phyloP scores from a whole-genome alignment of 2,888 invertebrate genomes.

The Opisthograptis luteolata region DNA sequence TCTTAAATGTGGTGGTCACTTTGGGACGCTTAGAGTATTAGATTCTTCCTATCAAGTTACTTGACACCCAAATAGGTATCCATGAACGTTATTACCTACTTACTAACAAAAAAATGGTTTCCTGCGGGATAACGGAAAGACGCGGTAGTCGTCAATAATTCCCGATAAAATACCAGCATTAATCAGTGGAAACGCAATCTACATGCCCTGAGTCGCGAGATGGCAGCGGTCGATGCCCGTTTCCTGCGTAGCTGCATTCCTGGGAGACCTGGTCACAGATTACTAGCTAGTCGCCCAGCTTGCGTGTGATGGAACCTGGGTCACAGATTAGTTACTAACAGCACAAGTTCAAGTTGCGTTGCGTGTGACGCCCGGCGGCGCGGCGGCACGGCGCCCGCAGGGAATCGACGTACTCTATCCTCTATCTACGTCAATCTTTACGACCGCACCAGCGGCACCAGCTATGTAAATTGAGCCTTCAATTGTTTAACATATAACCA shows the following conservation, averaged over 20 bases:
- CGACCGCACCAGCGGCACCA: too few species aligned
- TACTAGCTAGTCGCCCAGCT: slow-evolving; percentile 12
- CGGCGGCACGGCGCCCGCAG: slow-evolving; percentile 10
- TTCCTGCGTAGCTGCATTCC: slow-evolving; percentile 75
- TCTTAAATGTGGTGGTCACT: too few species aligned
- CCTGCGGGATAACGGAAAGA: too few species aligned
- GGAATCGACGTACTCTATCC: too few species aligned
- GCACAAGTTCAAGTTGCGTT: background rate
- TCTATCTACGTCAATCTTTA: slow-evolving; percentile 20
- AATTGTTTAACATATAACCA: background rate
- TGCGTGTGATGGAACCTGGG: slow-evolving; percentile 10
- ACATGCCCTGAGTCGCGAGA: slow-evolving; percentile 34
- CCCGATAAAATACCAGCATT: slow-evolving; percentile 1
- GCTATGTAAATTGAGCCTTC: slow-evolving; percentile 3
- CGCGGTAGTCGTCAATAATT: too few species aligned
- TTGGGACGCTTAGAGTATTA: too few species aligned
- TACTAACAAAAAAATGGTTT: too few species aligned
- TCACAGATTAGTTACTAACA: slow-evolving; percentile 1
- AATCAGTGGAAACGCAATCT: slow-evolving; percentile 29
- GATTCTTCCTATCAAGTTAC: too few species aligned
- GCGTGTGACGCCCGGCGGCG: background rate
- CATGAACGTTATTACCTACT: too few species aligned
- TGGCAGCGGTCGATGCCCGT: slow-evolving; percentile 55
- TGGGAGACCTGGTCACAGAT: slow-evolving; percentile 41
- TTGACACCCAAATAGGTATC: too few species aligned